phyloP scores from a whole-genome alignment of 2,113 vertebrate species.

The Chionodraco myersi region DNA sequence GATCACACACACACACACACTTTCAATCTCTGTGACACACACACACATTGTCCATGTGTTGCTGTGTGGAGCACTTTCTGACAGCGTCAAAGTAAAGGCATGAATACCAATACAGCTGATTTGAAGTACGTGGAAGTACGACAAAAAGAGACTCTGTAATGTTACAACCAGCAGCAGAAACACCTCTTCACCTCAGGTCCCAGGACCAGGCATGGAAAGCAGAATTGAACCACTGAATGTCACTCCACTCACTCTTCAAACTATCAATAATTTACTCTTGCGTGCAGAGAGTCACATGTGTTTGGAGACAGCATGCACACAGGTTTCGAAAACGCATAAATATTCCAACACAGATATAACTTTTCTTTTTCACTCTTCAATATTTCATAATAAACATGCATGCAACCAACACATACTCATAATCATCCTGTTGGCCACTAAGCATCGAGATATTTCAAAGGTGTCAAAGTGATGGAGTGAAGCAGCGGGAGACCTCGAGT shows the following conservation, averaged over 20 bases:
- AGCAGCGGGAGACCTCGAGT: slow-evolving; percentile 36
- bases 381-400: not conserved
- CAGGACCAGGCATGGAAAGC: slow-evolving; percentile 15
- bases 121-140: too few relatives aligned
- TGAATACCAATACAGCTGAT: slow-evolving; percentile 23
- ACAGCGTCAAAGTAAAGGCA: slow-evolving; percentile 38
- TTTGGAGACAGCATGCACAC: slow-evolving; percentile 19
- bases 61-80: slow-evolving; percentile 39
- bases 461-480: slow-evolving; percentile 51
- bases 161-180: not conserved
- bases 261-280: slow-evolving; percentile 62
- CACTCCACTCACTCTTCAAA: slow-evolving; percentile 15
- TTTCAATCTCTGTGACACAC: slow-evolving; percentile 15
- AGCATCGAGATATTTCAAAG: slow-evolving; percentile 51
- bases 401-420: not conserved
- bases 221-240: slow-evolving; percentile 40
- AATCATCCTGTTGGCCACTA: not conserved
- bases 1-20: slow-evolving; percentile 33
- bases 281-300: slow-evolving; percentile 31
- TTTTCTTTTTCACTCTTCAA: not conserved
- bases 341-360: not conserved
- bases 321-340: too few relatives aligned
- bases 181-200: not conserved
- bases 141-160: not conserved
- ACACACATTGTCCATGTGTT: slow-evolving; percentile 33